Conservation (phyloP, 2,113 vertebrate species). For the Plotosus lineatus region DNA sequence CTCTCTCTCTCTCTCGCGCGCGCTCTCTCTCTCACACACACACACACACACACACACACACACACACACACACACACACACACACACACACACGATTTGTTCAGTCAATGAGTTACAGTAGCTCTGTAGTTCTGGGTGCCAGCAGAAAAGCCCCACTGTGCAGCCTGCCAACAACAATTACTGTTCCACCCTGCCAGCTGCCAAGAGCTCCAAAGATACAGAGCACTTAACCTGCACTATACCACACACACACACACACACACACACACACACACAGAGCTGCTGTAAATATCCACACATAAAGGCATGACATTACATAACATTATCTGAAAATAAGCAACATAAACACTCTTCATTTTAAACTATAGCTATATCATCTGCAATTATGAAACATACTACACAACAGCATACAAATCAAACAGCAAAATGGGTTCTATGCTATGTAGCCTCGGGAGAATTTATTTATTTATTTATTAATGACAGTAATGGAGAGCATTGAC, state of each 20-base stretch:
- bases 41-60: neutral
- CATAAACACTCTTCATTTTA: neutral
- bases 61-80: conserved; percentile 1
- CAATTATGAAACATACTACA: neutral
- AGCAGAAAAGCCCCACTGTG: conserved; percentile 58
- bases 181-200: conserved; percentile 59
- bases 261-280: conserved; percentile 22
- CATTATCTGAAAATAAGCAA: neutral
- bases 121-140: conserved; percentile 53
- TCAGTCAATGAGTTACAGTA: conserved; percentile 58
- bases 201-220: conserved; percentile 55
- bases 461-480: neutral
- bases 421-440: neutral
- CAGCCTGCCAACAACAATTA: conserved; percentile 67
- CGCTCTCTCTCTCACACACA: conserved; percentile 33
- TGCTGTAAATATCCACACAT: conserved; percentile 20
- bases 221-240: conserved; percentile 49
- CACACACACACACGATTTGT: conserved; percentile 50
- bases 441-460: neutral
- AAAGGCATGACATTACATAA: neutral
- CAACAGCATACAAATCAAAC: neutral
- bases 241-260: conserved; percentile 39
- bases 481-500: neutral
- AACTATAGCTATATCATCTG: neutral
- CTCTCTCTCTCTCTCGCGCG: conserved; percentile 36